These are phyloP conservation scores for Hassar affinis DNA, from an alignment of 2,113 vertebrate genomes.

Conservation along the genomic window DNA sequence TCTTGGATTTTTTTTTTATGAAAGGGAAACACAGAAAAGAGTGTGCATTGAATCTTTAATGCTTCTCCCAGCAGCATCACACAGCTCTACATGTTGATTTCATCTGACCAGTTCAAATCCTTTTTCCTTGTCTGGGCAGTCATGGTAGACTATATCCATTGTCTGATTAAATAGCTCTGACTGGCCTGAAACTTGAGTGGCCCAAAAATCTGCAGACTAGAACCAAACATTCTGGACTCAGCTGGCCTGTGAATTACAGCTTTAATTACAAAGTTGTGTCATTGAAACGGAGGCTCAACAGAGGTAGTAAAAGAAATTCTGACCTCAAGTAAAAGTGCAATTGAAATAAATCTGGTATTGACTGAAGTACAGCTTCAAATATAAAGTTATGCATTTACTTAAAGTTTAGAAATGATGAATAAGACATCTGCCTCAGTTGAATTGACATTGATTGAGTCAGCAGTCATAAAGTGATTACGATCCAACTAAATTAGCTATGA, in stretches of 20 bases:
- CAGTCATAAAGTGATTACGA: neutral
- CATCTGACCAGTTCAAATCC: neutral
- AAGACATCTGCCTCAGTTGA: neutral
- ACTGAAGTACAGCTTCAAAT: neutral
- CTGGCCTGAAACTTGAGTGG: neutral
- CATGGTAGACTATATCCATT: neutral
- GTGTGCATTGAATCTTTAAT: neutral
- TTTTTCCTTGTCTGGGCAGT: neutral
- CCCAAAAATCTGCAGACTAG: neutral
- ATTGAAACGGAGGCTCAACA: conserved; percentile 5
- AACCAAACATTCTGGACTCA: conserved; percentile 10
- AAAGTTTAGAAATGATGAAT: neutral
- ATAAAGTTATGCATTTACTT: neutral
- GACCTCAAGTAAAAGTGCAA: neutral
- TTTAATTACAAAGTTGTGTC: conserved; percentile 2
- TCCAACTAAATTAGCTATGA: neutral
- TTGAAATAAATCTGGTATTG: neutral
- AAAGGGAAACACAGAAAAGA: no score
- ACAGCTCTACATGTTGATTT: neutral
- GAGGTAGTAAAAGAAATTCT: conserved; percentile 11
- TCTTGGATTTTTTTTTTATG: no score
- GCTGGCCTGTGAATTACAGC: conserved; percentile 2
- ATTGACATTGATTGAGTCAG: neutral
- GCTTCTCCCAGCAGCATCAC: neutral
- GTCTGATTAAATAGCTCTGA: neutral